Base-by-base conservation (phyloP, 2,113 vertebrate genomes). In the Heliornis fulica region DNA sequence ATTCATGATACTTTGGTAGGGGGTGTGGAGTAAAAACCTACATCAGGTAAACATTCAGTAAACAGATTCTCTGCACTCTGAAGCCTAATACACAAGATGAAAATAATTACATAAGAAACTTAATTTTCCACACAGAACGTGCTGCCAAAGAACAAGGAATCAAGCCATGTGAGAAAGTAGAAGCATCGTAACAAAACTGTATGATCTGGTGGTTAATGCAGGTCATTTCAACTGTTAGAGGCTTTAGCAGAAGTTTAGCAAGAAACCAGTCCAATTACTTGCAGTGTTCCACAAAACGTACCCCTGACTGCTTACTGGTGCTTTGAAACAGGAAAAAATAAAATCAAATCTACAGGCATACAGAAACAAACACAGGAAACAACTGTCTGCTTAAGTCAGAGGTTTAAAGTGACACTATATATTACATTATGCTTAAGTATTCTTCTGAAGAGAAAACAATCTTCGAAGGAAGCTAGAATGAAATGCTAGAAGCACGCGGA, bases 41-140 rank as follows among this genome's bases (percentile, higher is more conserved):
- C n/a, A 94, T 74, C 50, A 90, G 46, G 83, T 95, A 91, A 95
- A 96, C 96, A 96, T 95, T 91, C 90, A 90, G 65, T 66, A 86
- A 96, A 96, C 93, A 96, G 90, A 92, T 93, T 93, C 85, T 95
- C 96, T 91, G 92, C 79, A 60, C 64, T 96, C 79, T 86, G 88
- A 94, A 94, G 85, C 76, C 93, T 86, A 93, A 86, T 61, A 96
- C 83, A 97, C 57, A 94, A 81, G 53, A 80, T 81, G 60, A 93
- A 48, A 90, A 43, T 72, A 79, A 90, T 81, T 85, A 96, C 94
- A 96, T 38, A 84, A 94, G 57, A 94, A 92, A 80, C 54, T 94
- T 77, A 45, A 65, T 94, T 87, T 88, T 96, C 96, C 75, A 92
- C 90, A 95, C 60, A 94, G 83, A 95, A 94, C 2, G 66, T 92